Evolutionary conservation across 1,140 invertebrate genomes (phyloP).

Genomic region (Metopolophium dirhodum): DNA sequence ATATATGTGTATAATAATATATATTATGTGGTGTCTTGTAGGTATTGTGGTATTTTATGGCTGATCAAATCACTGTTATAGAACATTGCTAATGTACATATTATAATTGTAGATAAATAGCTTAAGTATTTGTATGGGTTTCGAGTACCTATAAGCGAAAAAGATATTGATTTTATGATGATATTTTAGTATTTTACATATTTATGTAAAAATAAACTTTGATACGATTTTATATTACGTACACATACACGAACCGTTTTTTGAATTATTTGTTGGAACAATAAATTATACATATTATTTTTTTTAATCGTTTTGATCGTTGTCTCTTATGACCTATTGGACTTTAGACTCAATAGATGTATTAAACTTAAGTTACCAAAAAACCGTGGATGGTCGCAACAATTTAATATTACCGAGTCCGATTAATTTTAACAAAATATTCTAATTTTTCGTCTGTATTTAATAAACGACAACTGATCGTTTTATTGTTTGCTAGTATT

Average conservation of each 20-base stretch:
- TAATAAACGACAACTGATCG: neutral
- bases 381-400: neutral
- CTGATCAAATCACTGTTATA: neutral
- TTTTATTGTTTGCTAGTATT: neutral
- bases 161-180: neutral
- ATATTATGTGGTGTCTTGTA: neutral
- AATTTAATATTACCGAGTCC: neutral
- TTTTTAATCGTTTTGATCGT: neutral
- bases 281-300: neutral
- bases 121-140: neutral
- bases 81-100: neutral
- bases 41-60: neutral
- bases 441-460: neutral
- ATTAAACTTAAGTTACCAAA: neutral
- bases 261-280: neutral
- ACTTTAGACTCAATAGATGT: neutral
- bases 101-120: neutral
- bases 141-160: neutral
- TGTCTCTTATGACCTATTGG: neutral
- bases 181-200: neutral
- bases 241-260: neutral
- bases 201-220: neutral
- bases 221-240: neutral
- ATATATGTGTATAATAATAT: neutral
- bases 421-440: neutral